These are phyloP conservation scores for Sesia bembeciformis DNA, from an alignment of 2,888 invertebrate genomes.

Conservation along the genomic window DNA sequence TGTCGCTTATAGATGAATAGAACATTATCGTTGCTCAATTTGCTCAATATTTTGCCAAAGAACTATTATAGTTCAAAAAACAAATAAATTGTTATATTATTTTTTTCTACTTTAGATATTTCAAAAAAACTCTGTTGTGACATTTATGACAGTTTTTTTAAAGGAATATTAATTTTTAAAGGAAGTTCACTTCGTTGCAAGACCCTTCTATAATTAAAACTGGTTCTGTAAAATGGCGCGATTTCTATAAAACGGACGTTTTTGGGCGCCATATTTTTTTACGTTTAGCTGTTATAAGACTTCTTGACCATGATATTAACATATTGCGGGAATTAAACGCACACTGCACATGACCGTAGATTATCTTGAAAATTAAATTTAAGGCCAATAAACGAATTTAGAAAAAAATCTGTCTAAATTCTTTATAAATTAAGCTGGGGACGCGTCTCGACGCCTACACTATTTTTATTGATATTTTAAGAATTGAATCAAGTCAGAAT, in stretches of 20 bases:
- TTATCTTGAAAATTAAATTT: slow-evolving; percentile 19
- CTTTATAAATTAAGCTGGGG: background rate
- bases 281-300: background rate
- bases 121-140: slow-evolving; percentile 9
- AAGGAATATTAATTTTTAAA: no score
- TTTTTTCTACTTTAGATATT: slow-evolving; percentile 33
- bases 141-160: background rate
- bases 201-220: no score
- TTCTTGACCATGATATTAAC: slow-evolving; percentile 8
- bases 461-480: background rate
- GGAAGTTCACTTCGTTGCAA: no score
- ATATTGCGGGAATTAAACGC: slow-evolving; percentile 35
- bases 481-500: no score
- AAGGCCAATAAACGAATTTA: slow-evolving; percentile 31
- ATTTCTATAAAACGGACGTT: no score
- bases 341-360: slow-evolving; percentile 20
- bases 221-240: no score
- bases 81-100: slow-evolving; percentile 20
- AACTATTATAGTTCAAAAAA: slow-evolving; percentile 15
- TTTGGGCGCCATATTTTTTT: no score
- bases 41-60: slow-evolving; percentile 59
- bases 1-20: slow-evolving; percentile 35
- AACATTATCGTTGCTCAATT: slow-evolving; percentile 56
- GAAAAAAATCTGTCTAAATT: slow-evolving; percentile 1
- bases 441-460: background rate